Base-by-base conservation (phyloP, 2,888 invertebrate species). In the Archaeoteleia sp. region DNA sequence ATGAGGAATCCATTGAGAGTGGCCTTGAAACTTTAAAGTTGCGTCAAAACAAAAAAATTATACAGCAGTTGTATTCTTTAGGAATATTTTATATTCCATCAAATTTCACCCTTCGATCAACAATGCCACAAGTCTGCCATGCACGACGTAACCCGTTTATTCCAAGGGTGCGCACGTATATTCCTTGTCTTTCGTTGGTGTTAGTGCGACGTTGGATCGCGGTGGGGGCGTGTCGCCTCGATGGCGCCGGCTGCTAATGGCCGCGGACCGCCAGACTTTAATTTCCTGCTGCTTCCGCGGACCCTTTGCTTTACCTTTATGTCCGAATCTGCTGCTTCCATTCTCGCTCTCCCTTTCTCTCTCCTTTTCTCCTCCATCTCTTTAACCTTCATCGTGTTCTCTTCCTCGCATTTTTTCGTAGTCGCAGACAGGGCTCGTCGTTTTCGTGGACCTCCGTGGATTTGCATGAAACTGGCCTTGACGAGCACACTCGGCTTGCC, bases 281-380 rank as follows among this genome's bases (percentile, higher is more conserved):
- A 86, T 86, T 86, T 86, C 86, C 86, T 86, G 84, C 82, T 80
- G 84, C 85, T 82, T 82, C 84, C 84, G 83, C 84, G 83, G 82
- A 80, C 82, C 81, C 82, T 82, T 79, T 81, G 78, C 77, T 80
- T 77, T 79, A 81, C 82, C 81, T 81, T 80, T 81, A 78, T 67
- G 77, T 80, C 81, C 79, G 76, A 82, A 81, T 82, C 76, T 67
- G 63, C 68, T 71, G 72, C 71, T 69, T 70, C 68, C 61, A 61
- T 53, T 68, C 57, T 32, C 34, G 60, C 46, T 54, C 67, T 57
- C 48, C 30, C 60, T 23, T 72, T 68, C 71, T 69, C 70, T 67
- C 46, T 67, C 53, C 67, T 65, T 43, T 45, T 70, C 35, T 34
- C 66, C 32, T 54, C 37, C 23, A n/a, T 10, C 37, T 10, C 58